These are phyloP conservation scores for Itoplectis maculator DNA, from an alignment of 2,888 invertebrate species.

Conservation along the genomic window DNA sequence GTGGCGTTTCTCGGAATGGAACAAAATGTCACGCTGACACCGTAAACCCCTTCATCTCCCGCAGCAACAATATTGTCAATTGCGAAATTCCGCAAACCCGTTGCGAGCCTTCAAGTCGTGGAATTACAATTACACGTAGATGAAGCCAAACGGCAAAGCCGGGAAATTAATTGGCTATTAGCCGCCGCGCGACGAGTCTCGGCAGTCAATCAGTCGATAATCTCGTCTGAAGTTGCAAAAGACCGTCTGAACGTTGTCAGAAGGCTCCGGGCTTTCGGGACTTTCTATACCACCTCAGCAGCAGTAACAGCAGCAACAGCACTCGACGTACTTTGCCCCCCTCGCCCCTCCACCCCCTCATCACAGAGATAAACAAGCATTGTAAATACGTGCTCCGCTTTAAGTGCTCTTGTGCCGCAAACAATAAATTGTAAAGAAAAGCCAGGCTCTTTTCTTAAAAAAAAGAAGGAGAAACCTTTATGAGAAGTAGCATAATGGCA, in stretches of 20 bases:
- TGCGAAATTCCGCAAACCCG: conserved; percentile 10
- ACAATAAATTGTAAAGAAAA: conserved; percentile 41
- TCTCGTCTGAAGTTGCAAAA: not conserved
- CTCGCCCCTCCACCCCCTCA: too few relatives aligned
- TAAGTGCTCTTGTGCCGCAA: conserved; percentile 20
- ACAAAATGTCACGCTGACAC: too few relatives aligned
- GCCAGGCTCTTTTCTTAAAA: conserved; percentile 22
- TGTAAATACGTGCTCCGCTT: conserved; percentile 12
- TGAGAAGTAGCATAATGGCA: conserved; percentile 51
- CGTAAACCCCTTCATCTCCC: not conserved
- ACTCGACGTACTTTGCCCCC: not conserved
- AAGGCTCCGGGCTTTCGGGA: not conserved
- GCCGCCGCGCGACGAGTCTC: conserved; percentile 8
- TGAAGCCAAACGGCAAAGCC: not conserved
- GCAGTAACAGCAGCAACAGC: too few relatives aligned
- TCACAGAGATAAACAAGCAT: conserved; percentile 21
- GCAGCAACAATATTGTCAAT: conserved; percentile 27
- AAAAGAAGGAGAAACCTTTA: conserved; percentile 22
- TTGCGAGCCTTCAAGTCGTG: not conserved
- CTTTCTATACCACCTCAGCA: not conserved
- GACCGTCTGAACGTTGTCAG: not conserved
- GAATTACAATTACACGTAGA: conserved; percentile 6
- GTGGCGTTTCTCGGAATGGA: not conserved
- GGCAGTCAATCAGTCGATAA: conserved; percentile 32
- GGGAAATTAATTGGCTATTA: conserved; percentile 56